A percentile compares a stretch with the other conserved stretches of the same genome.
phyloP scores from a whole-genome alignment of 2,888 invertebrate genomes.

The Norana najaformis region DNA sequence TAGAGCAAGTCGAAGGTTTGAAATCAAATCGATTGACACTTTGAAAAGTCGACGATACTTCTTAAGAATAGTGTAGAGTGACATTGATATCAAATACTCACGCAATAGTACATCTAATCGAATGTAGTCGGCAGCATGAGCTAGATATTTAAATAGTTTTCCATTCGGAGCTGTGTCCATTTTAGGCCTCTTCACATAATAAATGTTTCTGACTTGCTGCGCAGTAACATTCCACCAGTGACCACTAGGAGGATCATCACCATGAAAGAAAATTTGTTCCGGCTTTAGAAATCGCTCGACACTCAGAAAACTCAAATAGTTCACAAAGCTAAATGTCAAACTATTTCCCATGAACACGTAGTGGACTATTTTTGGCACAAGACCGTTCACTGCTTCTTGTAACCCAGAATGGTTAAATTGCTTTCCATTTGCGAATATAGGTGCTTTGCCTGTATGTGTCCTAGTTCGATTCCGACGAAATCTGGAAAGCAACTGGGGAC shows the following conservation, averaged over 20 bases:
- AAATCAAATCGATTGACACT: too few species aligned
- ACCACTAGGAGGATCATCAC: background rate
- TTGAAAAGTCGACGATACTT: too few species aligned
- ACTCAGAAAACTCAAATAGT: constrained; percentile 29
- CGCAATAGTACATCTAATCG: background rate
- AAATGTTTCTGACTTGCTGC: constrained; percentile 24
- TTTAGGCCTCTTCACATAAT: background rate
- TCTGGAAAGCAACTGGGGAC: background rate
- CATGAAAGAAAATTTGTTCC: constrained; percentile 7
- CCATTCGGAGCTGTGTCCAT: constrained; percentile 26
- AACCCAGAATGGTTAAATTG: background rate
- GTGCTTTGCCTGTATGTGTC: background rate
- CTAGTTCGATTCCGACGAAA: background rate
- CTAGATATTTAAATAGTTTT: background rate
- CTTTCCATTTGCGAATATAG: background rate
- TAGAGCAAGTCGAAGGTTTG: too few species aligned
- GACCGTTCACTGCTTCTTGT: background rate
- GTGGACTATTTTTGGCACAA: constrained; percentile 25
- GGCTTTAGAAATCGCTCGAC: constrained; percentile 24
- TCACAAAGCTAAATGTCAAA: background rate
- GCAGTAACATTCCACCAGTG: constrained; percentile 19
- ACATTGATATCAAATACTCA: background rate
- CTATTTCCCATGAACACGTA: constrained; percentile 15
- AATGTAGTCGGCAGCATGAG: constrained; percentile 26
- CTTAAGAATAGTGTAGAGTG: too few species aligned